phyloP scores from a whole-genome alignment of 2,797 vertebrate genomes.

The Calcarius lapponicus region DNA sequence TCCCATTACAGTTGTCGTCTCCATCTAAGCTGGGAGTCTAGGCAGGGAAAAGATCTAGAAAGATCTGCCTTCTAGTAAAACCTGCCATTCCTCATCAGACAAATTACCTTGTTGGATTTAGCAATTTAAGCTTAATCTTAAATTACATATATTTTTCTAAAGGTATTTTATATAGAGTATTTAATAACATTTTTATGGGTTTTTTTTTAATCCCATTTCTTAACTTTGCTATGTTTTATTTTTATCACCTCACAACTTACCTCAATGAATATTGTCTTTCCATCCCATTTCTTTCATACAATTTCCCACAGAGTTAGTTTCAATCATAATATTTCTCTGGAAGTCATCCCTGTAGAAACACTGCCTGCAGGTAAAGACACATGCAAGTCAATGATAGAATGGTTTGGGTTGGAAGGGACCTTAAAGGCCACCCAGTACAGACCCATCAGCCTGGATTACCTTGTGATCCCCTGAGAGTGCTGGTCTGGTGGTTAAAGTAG shows the following conservation, averaged over 20 bases:
- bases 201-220: not conserved
- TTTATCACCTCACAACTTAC: not conserved
- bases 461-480: not conserved
- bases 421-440: not conserved
- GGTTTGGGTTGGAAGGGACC: not conserved
- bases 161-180: not conserved
- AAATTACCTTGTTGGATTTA: not conserved
- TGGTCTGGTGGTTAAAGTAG: not conserved
- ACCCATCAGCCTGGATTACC: not conserved
- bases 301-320: no score
- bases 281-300: not conserved
- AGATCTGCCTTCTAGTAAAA: not conserved
- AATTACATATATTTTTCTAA: not conserved
- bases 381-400: no score
- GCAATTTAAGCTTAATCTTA: not conserved
- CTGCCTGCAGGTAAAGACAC: no score
- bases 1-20: not conserved
- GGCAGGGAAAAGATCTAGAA: not conserved
- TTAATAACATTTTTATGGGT: not conserved
- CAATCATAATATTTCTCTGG: no score
- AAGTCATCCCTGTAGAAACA: no score
- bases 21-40: fast-evolving
- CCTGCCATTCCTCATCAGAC: not conserved
- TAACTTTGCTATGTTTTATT: not conserved
- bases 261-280: not conserved